Evolutionary conservation across 2,113 vertebrate species (phyloP), one percentile per base, ranked within the genome.

Genomic region (Varanus salvator): DNA sequence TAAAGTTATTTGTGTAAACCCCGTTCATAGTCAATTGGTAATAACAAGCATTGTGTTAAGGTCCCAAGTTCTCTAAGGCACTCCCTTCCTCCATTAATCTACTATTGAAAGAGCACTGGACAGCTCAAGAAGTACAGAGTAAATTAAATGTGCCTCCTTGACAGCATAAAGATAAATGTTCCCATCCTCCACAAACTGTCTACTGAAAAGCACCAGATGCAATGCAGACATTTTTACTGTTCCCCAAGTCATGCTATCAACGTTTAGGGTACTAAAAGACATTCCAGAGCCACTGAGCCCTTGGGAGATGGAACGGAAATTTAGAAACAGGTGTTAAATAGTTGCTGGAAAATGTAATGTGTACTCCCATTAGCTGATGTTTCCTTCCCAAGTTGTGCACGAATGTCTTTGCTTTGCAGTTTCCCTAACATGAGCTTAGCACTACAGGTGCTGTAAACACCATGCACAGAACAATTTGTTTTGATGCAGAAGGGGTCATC

Each of bases 121-220:
- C 71, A 87, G 69, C 66, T 83, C 80, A 85, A 93, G 88, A 94
- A 57, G n/a, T 87, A 80, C 64, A 82, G 31, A 89, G 86, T 93
- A 96, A 95, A 95, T 95, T 90, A 96, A 88, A 87, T 64, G 89
- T 50, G 74, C 95, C 95, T 91, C 92, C 90, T n/a, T 93, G 94
- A 68, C 4, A 21, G 54, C 71, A 87, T 9, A 93, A 93, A 93
- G 85, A 96, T 95, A 0, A 87, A 95, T 94, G 64, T 84, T 31
- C 57, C 85, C 87, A 83, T 94, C 82, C 75, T 84, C 88, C 60
- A 78, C 66, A 90, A 15, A 91, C 72, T 86, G 92, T 96, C 74
- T 44, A 50, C 80, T 96, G 93, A 96, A 95, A 91, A 94, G 92
- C 72, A 91, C 87, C 93, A 96, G 94, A 89, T 92, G 38, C 57